Base-by-base conservation (phyloP, 2,888 invertebrate species). In the Ametastegia equiseti region DNA sequence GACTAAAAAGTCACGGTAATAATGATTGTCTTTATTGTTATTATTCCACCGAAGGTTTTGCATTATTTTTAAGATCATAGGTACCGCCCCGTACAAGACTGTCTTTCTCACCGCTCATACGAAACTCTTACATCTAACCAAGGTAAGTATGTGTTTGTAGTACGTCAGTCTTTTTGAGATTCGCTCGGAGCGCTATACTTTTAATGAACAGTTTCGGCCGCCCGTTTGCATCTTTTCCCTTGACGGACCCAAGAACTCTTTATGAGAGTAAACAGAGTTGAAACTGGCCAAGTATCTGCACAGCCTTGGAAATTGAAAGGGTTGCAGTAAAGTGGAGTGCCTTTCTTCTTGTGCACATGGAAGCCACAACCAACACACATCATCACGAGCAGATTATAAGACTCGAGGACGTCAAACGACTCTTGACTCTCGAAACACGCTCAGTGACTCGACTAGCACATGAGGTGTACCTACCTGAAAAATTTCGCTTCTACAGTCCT, bases 1-100 rank as follows among this genome's bases (percentile, higher is more conserved):
- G 23, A 75, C 75, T 36, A 54, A 54, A 75, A 75, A 54, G 75
- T 75, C 75, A 75, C 75, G 75, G 75, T 75, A 50, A 75, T 75
- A 75, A 75, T 75, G 33, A 54, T 50, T 75, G n/a, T 54, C 36
- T 19, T 54, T 54, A 50, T 75, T 75, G 54, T 54, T 23, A 54
- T 54, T 75, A 75, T 54, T 75, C 27, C 36, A 36, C 36, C 36
- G 36, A 75, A 30, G 54, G 54, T 75, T 54, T 33, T 45, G n/a
- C 27, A 75, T 75, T 33, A 50, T 75, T 54, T 36, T 19, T 4
- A 54, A 36, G 75, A 75, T 75, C 75, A 36, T 30, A 50, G 54
- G 36, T 4, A 75, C 50, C 50, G 71, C 27, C n/a, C n/a, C 30
- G 30, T 71, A 71, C 71, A 30, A 71, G 47, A 27, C 71, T 71